Percentiles rank a stretch among this genome's conserved stretches.
Evolutionary conservation across 2,113 vertebrate genomes (phyloP).

Genomic region (Catagonus wagneri): DNA sequence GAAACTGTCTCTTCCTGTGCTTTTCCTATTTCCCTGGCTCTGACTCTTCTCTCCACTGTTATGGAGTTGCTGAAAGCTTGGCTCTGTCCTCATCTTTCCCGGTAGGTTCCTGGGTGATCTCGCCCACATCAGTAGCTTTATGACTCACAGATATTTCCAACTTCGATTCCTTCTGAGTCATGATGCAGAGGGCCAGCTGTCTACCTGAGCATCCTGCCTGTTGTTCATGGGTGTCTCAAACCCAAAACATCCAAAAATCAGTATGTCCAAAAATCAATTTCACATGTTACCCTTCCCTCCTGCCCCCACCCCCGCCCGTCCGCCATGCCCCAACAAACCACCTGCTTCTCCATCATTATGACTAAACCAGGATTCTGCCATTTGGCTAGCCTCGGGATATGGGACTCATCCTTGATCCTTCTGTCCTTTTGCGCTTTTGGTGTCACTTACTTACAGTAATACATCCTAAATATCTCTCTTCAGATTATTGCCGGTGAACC

Average conservation of each 20-base stretch:
- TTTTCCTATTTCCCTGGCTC: not conserved
- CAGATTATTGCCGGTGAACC: not conserved
- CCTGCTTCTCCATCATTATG: not conserved
- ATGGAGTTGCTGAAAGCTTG: not conserved
- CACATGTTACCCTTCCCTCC: not conserved
- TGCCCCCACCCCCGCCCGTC: not conserved
- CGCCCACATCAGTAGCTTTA: not conserved
- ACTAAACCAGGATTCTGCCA: not conserved
- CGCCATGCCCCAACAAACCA: not conserved
- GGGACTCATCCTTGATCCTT: not conserved
- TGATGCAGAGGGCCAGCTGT: not conserved
- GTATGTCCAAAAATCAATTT: too few species aligned
- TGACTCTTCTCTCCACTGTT: not conserved
- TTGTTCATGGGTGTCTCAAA: not conserved
- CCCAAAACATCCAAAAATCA: not conserved
- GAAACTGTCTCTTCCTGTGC: not conserved
- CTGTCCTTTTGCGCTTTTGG: not conserved
- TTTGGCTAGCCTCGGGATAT: not conserved
- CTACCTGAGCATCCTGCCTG: not conserved
- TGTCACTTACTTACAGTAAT: not conserved
- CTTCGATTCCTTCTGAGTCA: not conserved
- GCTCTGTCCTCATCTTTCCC: not conserved
- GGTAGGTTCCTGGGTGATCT: not conserved
- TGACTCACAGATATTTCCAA: not conserved
- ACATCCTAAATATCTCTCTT: not conserved